Evolutionary conservation across 2,797 vertebrate genomes (phyloP), one percentile per base, ranked within the genome.

Genomic region (Propithecus perrieri): DNA sequence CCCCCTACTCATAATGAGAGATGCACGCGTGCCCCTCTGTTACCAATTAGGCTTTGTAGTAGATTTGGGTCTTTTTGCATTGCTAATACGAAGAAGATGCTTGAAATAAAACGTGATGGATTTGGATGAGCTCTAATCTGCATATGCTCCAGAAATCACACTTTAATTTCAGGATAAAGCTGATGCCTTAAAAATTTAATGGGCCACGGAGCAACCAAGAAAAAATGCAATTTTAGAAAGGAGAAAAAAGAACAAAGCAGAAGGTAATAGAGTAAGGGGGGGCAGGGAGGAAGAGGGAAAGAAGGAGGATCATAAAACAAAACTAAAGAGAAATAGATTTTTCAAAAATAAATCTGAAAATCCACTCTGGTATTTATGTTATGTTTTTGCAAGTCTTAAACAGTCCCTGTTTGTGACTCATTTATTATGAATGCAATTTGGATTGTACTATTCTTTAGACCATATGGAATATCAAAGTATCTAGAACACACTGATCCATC

Each of bases 401-500:
- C 2, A 61, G 69, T 89, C 71, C n/a, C 38, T 94, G 15, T 81
- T 91, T 80, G 57, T 96, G 91, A 93, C 38, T 96, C 85, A 86
- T 89, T 59, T 84, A 55, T 91, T 91, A 81, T 72, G 65, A 75
- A 69, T 85, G 83, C 43, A 79, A 28, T 48, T 63, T 46, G 53
- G 55, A 69, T 78, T 76, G 24, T 75, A 80, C 20, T 89, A 46
- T 76, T 79, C 69, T 72, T 85, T 93, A 92, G 63, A 84, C 57
- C 89, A 74, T 91, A 88, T 46, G 89, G 67, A 88, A 72, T 75
- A 67, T 78, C 84, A 95, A 76, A 94, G 20, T 71, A 76, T 71
- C 50, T 91, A 80, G 91, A 91, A 96, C 94, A 95, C 75, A 63
- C 35, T 81, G 91, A 81, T 93, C 79, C 81, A 69, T 30, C 17